Conservation (phyloP, 2,113 vertebrate species). For the Potamarius usumacintae region DNA sequence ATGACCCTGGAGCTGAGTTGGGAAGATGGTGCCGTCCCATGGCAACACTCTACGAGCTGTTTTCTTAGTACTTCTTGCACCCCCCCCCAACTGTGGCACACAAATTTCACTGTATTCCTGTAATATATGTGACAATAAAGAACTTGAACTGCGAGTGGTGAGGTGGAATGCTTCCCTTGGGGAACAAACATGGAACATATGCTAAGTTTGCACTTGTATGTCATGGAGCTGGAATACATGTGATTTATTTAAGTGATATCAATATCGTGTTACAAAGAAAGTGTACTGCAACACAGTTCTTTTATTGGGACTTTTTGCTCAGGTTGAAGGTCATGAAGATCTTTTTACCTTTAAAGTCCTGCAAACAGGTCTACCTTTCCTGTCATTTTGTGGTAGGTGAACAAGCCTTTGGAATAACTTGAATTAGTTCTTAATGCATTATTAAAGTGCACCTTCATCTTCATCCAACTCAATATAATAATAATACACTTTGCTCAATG, state of each 20-base stretch:
- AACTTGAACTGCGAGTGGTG: too few relatives aligned
- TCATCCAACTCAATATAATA: background rate
- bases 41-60: too few relatives aligned
- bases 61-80: too few relatives aligned
- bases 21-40: too few relatives aligned
- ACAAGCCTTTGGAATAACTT: background rate
- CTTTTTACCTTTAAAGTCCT: background rate
- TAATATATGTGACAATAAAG: too few relatives aligned
- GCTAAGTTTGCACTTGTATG: background rate
- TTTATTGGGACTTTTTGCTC: background rate
- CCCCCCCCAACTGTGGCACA: too few relatives aligned
- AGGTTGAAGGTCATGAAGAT: background rate
- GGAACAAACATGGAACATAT: background rate
- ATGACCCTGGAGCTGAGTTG: background rate
- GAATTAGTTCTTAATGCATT: background rate
- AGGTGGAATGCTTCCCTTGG: background rate
- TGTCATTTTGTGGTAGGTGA: background rate
- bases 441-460: background rate
- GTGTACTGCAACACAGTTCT: background rate
- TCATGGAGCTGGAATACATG: constrained; percentile 1
- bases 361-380: background rate
- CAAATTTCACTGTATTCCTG: too few relatives aligned
- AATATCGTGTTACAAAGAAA: background rate
- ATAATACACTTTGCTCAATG: background rate
- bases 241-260: background rate